phyloP scores from a whole-genome alignment of 2,797 vertebrate species.

The Triplophysa yarkandensis region DNA sequence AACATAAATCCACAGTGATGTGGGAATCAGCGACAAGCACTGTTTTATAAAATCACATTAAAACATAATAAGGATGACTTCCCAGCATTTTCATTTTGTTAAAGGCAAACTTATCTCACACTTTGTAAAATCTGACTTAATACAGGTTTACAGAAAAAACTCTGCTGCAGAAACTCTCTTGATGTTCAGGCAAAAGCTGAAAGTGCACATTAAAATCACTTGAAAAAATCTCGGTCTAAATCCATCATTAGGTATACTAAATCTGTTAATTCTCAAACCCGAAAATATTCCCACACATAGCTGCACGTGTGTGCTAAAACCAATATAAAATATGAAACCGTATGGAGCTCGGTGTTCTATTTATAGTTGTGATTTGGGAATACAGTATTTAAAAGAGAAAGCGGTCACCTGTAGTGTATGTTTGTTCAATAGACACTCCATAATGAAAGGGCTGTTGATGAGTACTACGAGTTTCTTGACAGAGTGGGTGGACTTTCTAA shows the following conservation, averaged over 20 bases:
- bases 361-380: background rate
- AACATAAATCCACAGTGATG: background rate
- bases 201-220: background rate
- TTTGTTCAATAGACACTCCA: slow-evolving; percentile 18
- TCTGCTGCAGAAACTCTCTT: background rate
- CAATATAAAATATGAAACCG: background rate
- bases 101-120: too few relatives aligned
- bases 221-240: background rate
- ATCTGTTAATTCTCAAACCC: background rate
- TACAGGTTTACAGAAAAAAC: too few relatives aligned
- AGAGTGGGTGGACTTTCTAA: slow-evolving; percentile 39
- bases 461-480: slow-evolving; percentile 38
- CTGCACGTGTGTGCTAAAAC: background rate
- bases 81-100: background rate
- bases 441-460: slow-evolving; percentile 48
- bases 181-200: background rate
- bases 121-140: background rate
- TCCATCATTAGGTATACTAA: background rate
- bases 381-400: background rate
- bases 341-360: background rate
- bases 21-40: too few relatives aligned
- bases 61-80: background rate
- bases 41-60: background rate
- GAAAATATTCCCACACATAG: background rate
- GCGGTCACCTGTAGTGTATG: slow-evolving; percentile 9